Evolutionary conservation across 2,888 invertebrate genomes (phyloP).

Genomic region (Leptothorax acervorum): DNA sequence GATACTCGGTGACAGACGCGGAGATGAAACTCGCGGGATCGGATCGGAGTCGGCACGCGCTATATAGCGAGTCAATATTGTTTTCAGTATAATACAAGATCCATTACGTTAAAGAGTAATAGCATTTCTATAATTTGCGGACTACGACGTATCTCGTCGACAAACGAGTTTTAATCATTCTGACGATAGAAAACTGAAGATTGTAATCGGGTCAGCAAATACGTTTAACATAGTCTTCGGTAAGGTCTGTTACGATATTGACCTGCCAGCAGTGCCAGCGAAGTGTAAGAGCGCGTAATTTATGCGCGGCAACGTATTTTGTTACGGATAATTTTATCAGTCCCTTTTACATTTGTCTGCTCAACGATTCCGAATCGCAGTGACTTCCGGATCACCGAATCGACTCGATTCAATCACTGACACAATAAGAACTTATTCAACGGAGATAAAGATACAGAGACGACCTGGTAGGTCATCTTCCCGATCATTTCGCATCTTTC

Average conservation of each 20-base stretch:
- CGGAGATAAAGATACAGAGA: background rate
- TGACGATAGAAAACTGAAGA: background rate
- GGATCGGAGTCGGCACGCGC: background rate
- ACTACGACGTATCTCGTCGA: background rate
- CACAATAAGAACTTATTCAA: conserved; percentile 39
- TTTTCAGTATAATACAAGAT: background rate
- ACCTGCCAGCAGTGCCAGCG: background rate
- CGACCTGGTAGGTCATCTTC: conserved; percentile 3
- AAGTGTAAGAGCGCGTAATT: conserved; percentile 4
- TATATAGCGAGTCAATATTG: background rate
- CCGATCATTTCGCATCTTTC: conserved; percentile 27
- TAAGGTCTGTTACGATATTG: background rate
- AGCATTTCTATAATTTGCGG: background rate
- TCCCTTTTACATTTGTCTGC: background rate
- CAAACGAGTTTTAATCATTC: background rate
- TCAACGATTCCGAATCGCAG: background rate
- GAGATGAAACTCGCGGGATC: conserved; percentile 4
- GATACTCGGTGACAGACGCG: conserved; percentile 10
- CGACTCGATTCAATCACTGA: conserved; percentile 22
- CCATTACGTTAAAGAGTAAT: background rate
- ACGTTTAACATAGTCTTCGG: background rate
- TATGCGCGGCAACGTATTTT: conserved; percentile 3
- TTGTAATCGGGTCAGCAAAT: background rate
- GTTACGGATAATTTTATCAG: conserved; percentile 4
- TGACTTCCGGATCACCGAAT: conserved; percentile 26